Evolutionary conservation across 2,113 vertebrate species (phyloP), one percentile per base, ranked within the genome.

Genomic region (Montifringilla adamsi): DNA sequence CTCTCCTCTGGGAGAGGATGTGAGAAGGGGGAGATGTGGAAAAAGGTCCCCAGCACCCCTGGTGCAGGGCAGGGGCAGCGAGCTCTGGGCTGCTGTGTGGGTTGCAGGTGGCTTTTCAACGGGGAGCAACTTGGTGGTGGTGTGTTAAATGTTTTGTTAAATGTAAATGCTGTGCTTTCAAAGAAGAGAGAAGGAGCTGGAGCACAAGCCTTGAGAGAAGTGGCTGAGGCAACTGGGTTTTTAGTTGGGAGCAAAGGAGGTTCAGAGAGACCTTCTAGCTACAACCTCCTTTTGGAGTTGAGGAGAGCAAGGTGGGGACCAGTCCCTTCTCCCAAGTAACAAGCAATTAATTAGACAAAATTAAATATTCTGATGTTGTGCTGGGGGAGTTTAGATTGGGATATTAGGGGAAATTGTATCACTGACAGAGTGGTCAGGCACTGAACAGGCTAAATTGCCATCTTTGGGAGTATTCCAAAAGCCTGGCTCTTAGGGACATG

Each of bases 101-200:
- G 2, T 2, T 19, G 60, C 44, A 16, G 67, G 49, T 4, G 79
- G 28, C 1, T 82, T 37, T n/a, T 27, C 62, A 6, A 0, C 2
- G 4, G 16, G 41, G 46, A 87, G 44, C 1, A 1, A 3, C 52
- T 16, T 6, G 20, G 12, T 22, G 35, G 35, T 4, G 0, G 0
- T 26, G 47, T 26, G 73, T 8, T 47, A 27, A 43, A 21, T 13
- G 30, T 9, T 72, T 4, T 33, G 27, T 24, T 52, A 28, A 39
- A 52, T 39, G 12, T 39, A 39, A 39, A 39, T 39, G 39, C 39
- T n/a, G 53, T 11, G 17, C 30, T 41, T 31, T 18, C 13, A 8
- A 13, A 30, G n/a, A 26, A 60, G 16, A 21, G 15, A 12, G 33
- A 10, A 10, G 50, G 58, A 49, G 43, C 35, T 73, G 43, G n/a